Evolutionary conservation across 2,113 vertebrate species (phyloP), one percentile per base, ranked within the genome.

Genomic region (Heloderma charlesbogerti): DNA sequence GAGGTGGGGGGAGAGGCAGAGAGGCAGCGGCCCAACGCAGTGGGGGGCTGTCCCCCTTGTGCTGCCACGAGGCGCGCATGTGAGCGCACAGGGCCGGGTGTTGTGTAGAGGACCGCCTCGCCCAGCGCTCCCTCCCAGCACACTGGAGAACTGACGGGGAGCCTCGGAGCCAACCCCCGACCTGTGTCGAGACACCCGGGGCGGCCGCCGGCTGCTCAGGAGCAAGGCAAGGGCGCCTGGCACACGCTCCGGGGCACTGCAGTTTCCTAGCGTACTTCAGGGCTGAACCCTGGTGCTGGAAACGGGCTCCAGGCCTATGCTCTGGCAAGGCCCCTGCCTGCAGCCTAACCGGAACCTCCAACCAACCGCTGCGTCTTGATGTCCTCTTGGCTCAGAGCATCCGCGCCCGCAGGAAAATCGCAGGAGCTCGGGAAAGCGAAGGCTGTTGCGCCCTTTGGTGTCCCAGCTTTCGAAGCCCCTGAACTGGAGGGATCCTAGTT

Each of bases 291-390:
- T n/a, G 20, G 48, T 34, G 4, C 3, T 0, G 0, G 13, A 9
- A 18, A 43, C 13, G 0, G 72, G 18, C 3, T 7, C 12, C 2
- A 7, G 45, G 16, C 15, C 27, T 27, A 27, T 9, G 0, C n/a
- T 82, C 54, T 0, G 34, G 22, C 22, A 7, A 1, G 37, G 40
- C 20, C 75, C 80, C 80, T 34, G 3, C 31, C 57, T 4, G 4
- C n/a, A 1, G 34, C 34, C 1, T 3, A 15, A 37, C 27, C 22
- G 4, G 72, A 9, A 25, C 12, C 40, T 9, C 43, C 43, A 31
- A 8, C 27, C 77, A 48, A 4, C 69, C 6, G 31, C 12, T 74
- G 22, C 18, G 7, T 2, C n/a, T 77, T 43, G 6, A 22, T 20
- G 1, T 16, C 18, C 22, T 7, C 43, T 48, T 48, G 29, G 27